Percentiles rank a stretch among this genome's conserved stretches.
These are phyloP conservation scores for Halocynthia aurantium DNA, from an alignment of 23 tunicate species.

Conservation along the genomic window DNA sequence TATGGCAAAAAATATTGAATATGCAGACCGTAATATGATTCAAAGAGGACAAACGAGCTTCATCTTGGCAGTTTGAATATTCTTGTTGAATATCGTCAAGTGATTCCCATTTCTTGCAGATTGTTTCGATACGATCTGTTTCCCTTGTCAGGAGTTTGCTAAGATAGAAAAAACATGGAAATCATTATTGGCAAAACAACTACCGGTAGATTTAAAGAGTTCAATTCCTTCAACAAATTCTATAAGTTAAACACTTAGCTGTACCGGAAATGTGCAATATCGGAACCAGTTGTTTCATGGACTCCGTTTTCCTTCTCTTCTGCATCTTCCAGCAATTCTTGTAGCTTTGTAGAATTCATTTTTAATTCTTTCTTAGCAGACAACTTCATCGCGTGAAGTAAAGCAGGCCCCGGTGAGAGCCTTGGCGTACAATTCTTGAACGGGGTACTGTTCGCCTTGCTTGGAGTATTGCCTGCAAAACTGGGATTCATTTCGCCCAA, in stretches of 20 bases:
- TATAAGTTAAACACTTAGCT: neutral
- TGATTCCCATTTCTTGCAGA: constrained; percentile 10
- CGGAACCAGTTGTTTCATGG: neutral
- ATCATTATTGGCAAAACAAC: too few species aligned
- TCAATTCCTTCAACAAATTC: too few species aligned
- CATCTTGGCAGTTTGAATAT: too few species aligned
- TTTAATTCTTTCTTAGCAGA: constrained; percentile 16
- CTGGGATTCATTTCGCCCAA: neutral
- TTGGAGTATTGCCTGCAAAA: too few species aligned
- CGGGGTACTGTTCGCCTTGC: neutral
- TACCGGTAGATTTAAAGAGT: too few species aligned
- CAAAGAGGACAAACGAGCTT: too few species aligned
- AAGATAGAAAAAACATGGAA: too few species aligned
- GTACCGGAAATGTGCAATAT: neutral
- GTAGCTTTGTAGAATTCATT: neutral
- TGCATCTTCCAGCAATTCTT: neutral
- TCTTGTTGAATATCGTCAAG: too few species aligned
- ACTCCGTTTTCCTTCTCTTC: neutral
- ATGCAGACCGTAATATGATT: too few species aligned
- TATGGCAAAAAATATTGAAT: too few species aligned
- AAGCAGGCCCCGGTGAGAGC: constrained; percentile 24
- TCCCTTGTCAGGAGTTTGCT: constrained; percentile 17
- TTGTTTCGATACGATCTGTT: constrained; percentile 2
- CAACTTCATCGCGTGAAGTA: constrained; percentile 15
- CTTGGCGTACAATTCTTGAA: constrained; percentile 3